These are phyloP conservation scores for Catocala fraxini DNA, from an alignment of 2,888 invertebrate genomes.

Conservation along the genomic window DNA sequence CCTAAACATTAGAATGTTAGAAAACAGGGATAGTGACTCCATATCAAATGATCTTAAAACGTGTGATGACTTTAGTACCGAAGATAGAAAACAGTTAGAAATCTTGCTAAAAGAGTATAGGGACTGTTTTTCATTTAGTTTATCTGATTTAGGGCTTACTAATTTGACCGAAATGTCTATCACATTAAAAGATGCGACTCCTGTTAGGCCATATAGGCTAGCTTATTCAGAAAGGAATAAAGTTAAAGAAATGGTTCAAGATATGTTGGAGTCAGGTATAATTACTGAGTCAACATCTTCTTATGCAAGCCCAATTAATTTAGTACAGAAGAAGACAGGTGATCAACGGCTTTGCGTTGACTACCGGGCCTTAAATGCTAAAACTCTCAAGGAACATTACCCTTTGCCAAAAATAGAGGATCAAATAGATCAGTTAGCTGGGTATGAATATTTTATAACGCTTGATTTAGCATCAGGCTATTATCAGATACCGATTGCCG, in stretches of 20 bases:
- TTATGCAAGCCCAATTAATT: constrained; percentile 7
- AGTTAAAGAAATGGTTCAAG: constrained; percentile 5
- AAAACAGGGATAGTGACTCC: too few relatives aligned
- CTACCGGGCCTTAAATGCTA: constrained; percentile 1
- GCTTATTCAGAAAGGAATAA: constrained; percentile 1
- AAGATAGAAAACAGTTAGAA: neutral
- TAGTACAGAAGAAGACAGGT: constrained; percentile 9
- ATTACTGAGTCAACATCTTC: constrained; percentile 7
- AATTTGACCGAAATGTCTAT: constrained; percentile 8
- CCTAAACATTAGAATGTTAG: too few relatives aligned
- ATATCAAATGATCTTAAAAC: neutral
- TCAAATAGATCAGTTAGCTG: neutral
- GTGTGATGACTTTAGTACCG: neutral
- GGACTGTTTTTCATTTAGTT: constrained; percentile 9
- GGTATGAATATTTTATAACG: constrained; percentile 1
- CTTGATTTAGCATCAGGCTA: constrained; percentile 8
- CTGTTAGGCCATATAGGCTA: constrained; percentile 12
- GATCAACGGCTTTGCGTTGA: constrained; percentile 6
- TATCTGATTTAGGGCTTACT: constrained; percentile 15
- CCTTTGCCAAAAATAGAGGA: constrained; percentile 3
- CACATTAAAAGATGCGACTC: constrained; percentile 1
- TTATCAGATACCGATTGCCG: constrained; percentile 5
- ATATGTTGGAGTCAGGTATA: constrained; percentile 1
- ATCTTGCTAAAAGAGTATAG: neutral
- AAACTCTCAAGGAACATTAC: constrained; percentile 11